Conservation (phyloP, 2,888 invertebrate genomes). For the Euphydryas editha region DNA sequence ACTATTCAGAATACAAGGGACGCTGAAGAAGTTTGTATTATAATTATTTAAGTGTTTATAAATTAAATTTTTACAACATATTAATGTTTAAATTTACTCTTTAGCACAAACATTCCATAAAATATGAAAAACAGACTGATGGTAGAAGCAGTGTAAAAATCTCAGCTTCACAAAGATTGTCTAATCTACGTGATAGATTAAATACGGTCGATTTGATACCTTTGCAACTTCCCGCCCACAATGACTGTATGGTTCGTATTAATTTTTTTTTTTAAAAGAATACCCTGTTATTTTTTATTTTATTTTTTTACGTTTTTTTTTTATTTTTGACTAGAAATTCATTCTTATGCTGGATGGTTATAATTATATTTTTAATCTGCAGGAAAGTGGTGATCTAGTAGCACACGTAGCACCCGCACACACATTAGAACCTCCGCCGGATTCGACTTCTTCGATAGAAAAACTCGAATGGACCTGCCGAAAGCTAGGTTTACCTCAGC, state of each 20-base stretch:
- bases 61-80: not conserved
- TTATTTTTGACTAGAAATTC: not conserved
- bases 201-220: conserved; percentile 76
- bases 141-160: conserved; percentile 62
- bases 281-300: not conserved
- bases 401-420: conserved; percentile 61
- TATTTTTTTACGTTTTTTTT: too few relatives aligned
- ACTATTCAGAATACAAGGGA: conserved; percentile 50
- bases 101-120: conserved; percentile 65
- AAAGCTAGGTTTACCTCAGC: conserved; percentile 70
- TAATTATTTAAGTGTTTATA: not conserved
- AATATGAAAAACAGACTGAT: conserved; percentile 59
- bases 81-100: conserved; percentile 29
- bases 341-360: too few relatives aligned
- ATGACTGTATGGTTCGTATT: conserved; percentile 60
- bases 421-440: conserved; percentile 73
- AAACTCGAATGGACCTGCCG: conserved; percentile 77
- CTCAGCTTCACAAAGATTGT: conserved; percentile 76
- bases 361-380: conserved; percentile 12
- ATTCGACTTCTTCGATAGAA: conserved; percentile 63
- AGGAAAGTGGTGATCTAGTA: conserved; percentile 65
- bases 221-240: conserved; percentile 69
- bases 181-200: conserved; percentile 70
- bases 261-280: not conserved
- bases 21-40: conserved; percentile 56